phyloP scores from a whole-genome alignment of 2,888 invertebrate genomes.

The Deroplatys truncata region DNA sequence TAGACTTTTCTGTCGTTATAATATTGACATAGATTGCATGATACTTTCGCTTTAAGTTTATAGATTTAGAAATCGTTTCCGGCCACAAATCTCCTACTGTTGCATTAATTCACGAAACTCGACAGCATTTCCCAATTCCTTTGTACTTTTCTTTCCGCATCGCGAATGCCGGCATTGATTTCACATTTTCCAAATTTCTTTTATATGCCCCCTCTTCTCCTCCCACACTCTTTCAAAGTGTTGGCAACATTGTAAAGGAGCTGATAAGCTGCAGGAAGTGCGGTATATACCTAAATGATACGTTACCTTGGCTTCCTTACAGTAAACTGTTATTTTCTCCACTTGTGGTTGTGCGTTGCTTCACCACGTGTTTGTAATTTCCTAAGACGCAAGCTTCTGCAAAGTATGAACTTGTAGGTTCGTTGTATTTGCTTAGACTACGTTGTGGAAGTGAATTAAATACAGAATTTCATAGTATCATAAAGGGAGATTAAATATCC shows the following conservation, averaged over 20 bases:
- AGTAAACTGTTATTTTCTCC: background rate
- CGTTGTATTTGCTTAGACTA: too few species aligned
- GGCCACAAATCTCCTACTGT: background rate
- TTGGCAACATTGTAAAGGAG: background rate
- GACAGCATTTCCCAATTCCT: background rate
- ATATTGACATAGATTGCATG: too few species aligned
- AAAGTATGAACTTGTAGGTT: too few species aligned
- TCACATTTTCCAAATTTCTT: background rate
- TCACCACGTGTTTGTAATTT: too few species aligned
- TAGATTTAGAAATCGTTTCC: background rate
- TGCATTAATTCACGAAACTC: background rate
- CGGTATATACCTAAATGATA: background rate
- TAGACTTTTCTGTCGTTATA: too few species aligned
- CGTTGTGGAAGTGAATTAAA: too few species aligned
- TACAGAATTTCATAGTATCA: too few species aligned
- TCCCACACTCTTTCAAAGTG: background rate
- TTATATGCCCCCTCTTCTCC: background rate
- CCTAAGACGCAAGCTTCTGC: too few species aligned
- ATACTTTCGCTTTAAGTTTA: background rate
- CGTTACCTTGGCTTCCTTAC: background rate
- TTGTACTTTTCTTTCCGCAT: background rate
- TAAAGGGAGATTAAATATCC: too few species aligned
- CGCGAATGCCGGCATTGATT: background rate
- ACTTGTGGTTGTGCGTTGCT: too few species aligned
- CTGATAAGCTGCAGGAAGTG: background rate